phyloP scores from a whole-genome alignment of 2,113 vertebrate genomes.

The Ceyx cyanopectus region DNA sequence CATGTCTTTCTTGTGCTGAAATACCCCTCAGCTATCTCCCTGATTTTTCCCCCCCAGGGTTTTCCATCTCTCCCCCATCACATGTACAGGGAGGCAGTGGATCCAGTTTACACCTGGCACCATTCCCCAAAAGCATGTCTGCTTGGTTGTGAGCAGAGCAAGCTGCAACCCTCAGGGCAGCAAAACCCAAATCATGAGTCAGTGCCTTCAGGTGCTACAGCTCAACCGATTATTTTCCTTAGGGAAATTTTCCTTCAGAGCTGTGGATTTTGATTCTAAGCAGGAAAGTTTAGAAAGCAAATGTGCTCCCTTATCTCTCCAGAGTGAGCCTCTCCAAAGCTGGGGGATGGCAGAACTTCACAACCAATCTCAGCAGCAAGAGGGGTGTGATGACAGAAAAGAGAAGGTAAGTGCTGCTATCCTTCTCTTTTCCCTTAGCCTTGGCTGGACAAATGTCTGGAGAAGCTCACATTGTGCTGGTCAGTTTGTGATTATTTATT shows the following conservation, averaged over 20 bases:
- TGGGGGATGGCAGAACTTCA: not conserved
- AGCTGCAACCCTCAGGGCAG: not conserved
- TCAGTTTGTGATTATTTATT: not conserved
- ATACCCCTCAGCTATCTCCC: no score
- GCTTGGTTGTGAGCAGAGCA: accelerated
- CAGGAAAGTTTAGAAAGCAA: not conserved
- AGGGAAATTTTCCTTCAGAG: not conserved
- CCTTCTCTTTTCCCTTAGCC: not conserved
- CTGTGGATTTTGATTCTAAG: not conserved
- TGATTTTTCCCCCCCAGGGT: accelerated
- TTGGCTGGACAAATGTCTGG: not conserved
- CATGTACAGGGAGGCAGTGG: no score
- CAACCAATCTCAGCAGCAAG: not conserved
- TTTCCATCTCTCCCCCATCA: not conserved
- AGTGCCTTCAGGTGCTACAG: not conserved
- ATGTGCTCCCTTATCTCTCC: no score
- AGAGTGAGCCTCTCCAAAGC: not conserved
- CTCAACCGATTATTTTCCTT: not conserved
- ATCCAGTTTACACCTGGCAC: not conserved
- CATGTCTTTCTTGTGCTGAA: not conserved
- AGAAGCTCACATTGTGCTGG: not conserved
- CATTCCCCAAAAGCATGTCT: not conserved
- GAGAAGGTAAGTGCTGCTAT: not conserved
- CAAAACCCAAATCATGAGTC: accelerated
- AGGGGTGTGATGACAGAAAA: no score